phyloP scores from a whole-genome alignment of 2,797 vertebrate species.

The Leucoraja ocellata region DNA sequence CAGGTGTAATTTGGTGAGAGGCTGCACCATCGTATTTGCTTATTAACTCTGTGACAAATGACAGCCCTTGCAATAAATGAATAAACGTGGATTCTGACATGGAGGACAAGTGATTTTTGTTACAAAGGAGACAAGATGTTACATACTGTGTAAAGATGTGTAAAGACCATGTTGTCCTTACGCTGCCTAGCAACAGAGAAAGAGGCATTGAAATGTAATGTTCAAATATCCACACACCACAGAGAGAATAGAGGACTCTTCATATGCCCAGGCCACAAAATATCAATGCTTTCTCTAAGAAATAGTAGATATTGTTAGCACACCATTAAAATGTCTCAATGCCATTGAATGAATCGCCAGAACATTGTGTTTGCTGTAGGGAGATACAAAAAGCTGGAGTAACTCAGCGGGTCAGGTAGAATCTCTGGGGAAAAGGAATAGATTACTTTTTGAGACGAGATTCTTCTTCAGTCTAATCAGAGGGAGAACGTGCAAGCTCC shows the following conservation, averaged over 20 bases:
- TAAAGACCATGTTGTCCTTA: not conserved
- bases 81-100: not conserved
- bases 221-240: not conserved
- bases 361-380: not conserved
- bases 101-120: not conserved
- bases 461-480: too few species aligned
- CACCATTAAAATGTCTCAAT: not conserved
- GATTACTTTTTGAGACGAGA: too few species aligned
- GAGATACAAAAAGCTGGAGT: too few species aligned
- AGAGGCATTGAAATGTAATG: not conserved
- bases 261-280: not conserved
- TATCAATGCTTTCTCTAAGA: not conserved
- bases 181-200: conserved; percentile 2
- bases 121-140: not conserved
- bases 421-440: too few species aligned
- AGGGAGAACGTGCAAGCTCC: too few species aligned
- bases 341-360: not conserved
- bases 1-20: not conserved
- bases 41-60: not conserved
- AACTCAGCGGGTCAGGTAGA: too few species aligned
- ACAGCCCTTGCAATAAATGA: not conserved
- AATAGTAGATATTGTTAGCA: not conserved
- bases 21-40: not conserved
- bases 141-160: not conserved
- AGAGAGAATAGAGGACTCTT: not conserved